Evolutionary conservation across 1,140 invertebrate species (phyloP).

Genomic region (Scaptodrosophila lebanonensis): DNA sequence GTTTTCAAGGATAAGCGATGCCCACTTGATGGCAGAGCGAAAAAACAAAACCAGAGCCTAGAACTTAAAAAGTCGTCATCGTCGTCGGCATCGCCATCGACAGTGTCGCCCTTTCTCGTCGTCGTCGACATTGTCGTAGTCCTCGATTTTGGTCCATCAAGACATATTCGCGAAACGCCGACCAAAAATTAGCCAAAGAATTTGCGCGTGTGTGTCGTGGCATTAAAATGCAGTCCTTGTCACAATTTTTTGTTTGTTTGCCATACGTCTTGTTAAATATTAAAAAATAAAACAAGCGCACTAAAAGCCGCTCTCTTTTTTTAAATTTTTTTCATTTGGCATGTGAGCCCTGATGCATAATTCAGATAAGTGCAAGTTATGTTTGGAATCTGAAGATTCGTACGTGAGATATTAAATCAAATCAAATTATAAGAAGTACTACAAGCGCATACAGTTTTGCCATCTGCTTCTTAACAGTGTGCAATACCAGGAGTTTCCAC

Average conservation of each 20-base stretch:
- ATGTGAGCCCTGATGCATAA: not conserved
- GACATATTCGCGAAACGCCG: not conserved
- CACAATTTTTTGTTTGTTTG: not conserved
- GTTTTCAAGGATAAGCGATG: slow-evolving; percentile 63
- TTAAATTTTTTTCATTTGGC: not conserved
- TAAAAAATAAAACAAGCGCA: not conserved
- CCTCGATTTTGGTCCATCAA: no score
- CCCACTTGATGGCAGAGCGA: slow-evolving; percentile 49
- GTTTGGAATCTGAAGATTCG: not conserved
- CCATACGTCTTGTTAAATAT: not conserved
- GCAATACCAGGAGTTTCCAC: no score
- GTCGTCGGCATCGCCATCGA: no score
- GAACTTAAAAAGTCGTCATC: slow-evolving; percentile 7
- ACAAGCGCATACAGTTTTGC: slow-evolving; percentile 5
- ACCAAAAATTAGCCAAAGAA: no score
- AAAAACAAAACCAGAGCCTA: slow-evolving; percentile 18
- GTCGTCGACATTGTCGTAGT: not conserved
- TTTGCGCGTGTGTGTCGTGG: no score
- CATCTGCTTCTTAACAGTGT: no score
- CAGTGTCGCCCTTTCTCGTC: no score
- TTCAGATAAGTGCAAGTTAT: slow-evolving; percentile 20
- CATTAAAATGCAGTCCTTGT: slow-evolving; percentile 21
- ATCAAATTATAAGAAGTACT: not conserved
- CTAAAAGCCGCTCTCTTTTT: not conserved
- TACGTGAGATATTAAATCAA: not conserved